These are phyloP conservation scores for Drosophila nigrodunni DNA, from an alignment of 1,140 invertebrate species.

Conservation along the genomic window DNA sequence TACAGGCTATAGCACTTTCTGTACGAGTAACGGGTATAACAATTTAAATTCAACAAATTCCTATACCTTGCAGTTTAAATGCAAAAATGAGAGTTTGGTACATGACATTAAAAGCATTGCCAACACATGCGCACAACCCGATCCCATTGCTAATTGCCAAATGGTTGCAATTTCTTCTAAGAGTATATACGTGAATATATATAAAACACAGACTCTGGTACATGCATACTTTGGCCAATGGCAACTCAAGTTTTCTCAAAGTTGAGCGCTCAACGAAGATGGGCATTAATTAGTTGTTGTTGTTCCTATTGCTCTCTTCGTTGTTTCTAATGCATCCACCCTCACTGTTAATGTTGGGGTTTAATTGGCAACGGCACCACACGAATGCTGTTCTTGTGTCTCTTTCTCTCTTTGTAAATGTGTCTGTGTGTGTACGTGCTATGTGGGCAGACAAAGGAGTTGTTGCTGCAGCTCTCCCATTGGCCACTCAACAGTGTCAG, in stretches of 20 bases:
- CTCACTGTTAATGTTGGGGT: constrained; percentile 27
- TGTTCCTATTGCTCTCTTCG: background rate
- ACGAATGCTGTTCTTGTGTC: constrained; percentile 16
- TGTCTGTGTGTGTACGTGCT: background rate
- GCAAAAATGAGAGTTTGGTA: no score
- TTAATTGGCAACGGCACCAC: constrained; percentile 39
- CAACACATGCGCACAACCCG: no score
- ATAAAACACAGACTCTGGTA: background rate
- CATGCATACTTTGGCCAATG: constrained; percentile 8
- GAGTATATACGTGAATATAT: background rate
- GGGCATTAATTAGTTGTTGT: constrained; percentile 37
- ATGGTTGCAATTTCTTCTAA: no score
- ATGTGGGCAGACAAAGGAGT: constrained; percentile 20
- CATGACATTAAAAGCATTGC: no score
- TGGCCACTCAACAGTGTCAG: background rate
- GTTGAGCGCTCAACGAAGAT: background rate
- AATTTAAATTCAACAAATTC: no score
- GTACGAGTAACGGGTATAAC: no score
- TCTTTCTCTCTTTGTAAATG: no score
- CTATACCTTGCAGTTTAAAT: no score
- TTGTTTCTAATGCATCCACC: constrained; percentile 28
- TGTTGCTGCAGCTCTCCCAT: constrained; percentile 25
- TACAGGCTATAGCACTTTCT: no score
- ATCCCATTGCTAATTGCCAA: no score
- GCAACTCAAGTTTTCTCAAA: constrained; percentile 7